These are phyloP conservation scores for Thaumetopoea pityocampa DNA, from an alignment of 1,140 invertebrate genomes.

Conservation along the genomic window DNA sequence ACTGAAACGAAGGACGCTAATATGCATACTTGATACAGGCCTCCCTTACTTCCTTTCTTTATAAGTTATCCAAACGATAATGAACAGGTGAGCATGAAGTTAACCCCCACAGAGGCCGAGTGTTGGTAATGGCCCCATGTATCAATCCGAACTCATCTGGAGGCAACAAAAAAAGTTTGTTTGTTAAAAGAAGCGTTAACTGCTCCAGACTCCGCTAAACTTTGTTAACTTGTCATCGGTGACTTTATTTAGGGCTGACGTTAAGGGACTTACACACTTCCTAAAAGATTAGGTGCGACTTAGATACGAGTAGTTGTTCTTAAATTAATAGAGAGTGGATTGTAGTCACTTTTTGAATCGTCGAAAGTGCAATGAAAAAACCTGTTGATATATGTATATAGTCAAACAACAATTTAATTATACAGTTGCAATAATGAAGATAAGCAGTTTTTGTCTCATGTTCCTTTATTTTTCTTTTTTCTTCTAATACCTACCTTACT, in stretches of 20 bases:
- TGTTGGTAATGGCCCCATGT: conserved; percentile 50
- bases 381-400: no score
- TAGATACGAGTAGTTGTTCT: neutral
- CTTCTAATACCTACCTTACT: no score
- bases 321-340: neutral
- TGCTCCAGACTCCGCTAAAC: conserved; percentile 30
- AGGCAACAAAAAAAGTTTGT: conserved; percentile 45
- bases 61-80: no score
- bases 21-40: no score
- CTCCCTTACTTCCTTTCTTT: no score
- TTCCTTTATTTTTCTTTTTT: no score
- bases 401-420: no score
- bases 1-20: no score
- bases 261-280: conserved; percentile 12
- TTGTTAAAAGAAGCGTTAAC: conserved; percentile 46
- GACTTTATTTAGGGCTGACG: conserved; percentile 44
- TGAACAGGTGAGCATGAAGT: conserved; percentile 3
- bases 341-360: no score
- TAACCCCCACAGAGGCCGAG: conserved; percentile 5
- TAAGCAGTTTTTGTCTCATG: no score
- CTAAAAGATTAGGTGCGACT: neutral
- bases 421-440: no score
- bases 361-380: no score
- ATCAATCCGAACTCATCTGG: conserved; percentile 34
- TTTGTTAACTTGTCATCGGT: conserved; percentile 50